Evolutionary conservation across 2,797 vertebrate genomes (phyloP).

Genomic region (Crocodylus rhombifer): DNA sequence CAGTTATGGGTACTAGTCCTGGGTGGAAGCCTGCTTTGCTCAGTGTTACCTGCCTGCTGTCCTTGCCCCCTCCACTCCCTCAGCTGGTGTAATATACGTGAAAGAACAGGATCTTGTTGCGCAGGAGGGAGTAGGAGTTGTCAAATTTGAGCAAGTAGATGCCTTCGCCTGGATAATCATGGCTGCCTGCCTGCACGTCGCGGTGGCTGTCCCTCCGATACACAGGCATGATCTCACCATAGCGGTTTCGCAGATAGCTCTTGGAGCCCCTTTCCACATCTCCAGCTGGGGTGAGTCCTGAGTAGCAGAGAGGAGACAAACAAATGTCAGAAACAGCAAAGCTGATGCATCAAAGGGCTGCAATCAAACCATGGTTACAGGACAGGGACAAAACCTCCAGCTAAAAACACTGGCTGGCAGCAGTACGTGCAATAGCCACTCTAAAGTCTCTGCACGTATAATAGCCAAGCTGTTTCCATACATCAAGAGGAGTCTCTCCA

Average conservation of each 20-base stretch:
- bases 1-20: constrained; percentile 30
- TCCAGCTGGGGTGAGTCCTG: constrained; percentile 90
- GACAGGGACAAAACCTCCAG: neutral
- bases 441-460: neutral
- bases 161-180: constrained; percentile 96
- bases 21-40: constrained; percentile 64
- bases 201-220: constrained; percentile 95
- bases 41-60: constrained; percentile 21
- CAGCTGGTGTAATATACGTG: constrained; percentile 96
- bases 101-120: constrained; percentile 98
- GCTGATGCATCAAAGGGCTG: too few species aligned
- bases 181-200: constrained; percentile 92
- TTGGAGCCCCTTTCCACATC: constrained; percentile 96
- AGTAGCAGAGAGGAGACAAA: constrained; percentile 13
- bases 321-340: neutral
- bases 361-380: neutral
- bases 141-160: constrained; percentile 98
- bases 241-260: constrained; percentile 85
- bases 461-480: neutral
- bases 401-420: neutral
- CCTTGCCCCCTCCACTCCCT: constrained; percentile 62
- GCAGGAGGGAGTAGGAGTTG: constrained; percentile 97
- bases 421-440: neutral
- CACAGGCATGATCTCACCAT: constrained; percentile 93
- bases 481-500: neutral